Evolutionary conservation across 1,140 invertebrate genomes (phyloP).

Genomic region (Macrotrachela quadricornifera): DNA sequence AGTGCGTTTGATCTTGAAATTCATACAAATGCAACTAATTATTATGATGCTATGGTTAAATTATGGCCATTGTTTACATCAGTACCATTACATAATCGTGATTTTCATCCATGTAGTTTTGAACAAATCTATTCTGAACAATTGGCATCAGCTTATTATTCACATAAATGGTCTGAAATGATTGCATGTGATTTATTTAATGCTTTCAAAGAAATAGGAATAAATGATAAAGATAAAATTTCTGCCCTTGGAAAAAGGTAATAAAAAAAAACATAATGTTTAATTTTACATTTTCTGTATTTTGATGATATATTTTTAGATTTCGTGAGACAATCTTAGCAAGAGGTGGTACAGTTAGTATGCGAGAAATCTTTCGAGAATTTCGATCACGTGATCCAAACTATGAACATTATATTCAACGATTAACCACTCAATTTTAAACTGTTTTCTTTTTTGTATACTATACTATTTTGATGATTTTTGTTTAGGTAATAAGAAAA

Average conservation of each 20-base stretch:
- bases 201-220: conserved; percentile 48
- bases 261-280: conserved; percentile 10
- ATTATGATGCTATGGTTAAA: conserved; percentile 47
- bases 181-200: conserved; percentile 66
- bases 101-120: conserved; percentile 56
- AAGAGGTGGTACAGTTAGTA: conserved; percentile 50
- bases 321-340: conserved; percentile 54
- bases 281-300: no score
- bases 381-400: conserved; percentile 67
- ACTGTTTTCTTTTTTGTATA: no score
- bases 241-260: conserved; percentile 18
- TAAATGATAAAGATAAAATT: conserved; percentile 17
- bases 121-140: conserved; percentile 28
- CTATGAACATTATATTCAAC: no score
- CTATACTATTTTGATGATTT: no score
- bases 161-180: conserved; percentile 37
- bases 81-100: conserved; percentile 47
- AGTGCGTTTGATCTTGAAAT: conserved; percentile 63
- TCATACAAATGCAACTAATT: conserved; percentile 48
- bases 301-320: background rate
- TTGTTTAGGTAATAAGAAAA: no score
- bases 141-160: conserved; percentile 29
- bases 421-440: no score
- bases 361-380: conserved; percentile 58
- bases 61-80: conserved; percentile 54